Base-by-base conservation (phyloP, 2,797 vertebrate genomes). In the Uromys caudimaculatus region DNA sequence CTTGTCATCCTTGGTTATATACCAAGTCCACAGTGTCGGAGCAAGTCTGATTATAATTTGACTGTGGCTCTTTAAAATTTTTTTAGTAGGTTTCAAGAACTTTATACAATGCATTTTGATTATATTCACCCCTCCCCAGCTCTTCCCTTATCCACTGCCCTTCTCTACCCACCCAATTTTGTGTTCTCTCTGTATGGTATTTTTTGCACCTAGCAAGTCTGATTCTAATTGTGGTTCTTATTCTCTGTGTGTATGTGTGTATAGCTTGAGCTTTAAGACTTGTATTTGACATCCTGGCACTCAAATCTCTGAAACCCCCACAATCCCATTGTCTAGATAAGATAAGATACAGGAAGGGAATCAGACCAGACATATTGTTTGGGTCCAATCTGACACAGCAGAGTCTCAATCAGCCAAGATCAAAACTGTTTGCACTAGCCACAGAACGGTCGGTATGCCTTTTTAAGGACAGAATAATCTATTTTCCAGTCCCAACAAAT, bases 401-500 rank as follows among this genome's bases (percentile, higher is more conserved):
- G 71, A 93, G 12, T 93, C 78, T 64, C 97, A 97, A 85, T 87
- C 89, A 96, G 93, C 81, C 52, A 91, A 89, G 90, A 94, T 95
- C 90, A 96, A 98, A 97, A 75, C 93, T 90, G n/a, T 95, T 96
- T 97, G 96, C 52, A 17, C 38, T 44, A 95, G 92, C 93, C 96
- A 95, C 90, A 98, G 91, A 97, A 92, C 81, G 95, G 92, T 92
- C 69, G 64, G 44, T 41, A 78, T 94, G 92, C 91, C 97, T 97
- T 98, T 98, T 98, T 97, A 98, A 97, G 97, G 98, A 93, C 96
- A 97, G 93, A 89, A 50, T 98, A 98, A 98, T 98, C 98, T 98
- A 94, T 98, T 99, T 98, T 98, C 98, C 98, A 99, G 97, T 98
- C 98, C 97, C 98, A 97, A 97, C 97, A 98, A 98, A 99, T 98